Evolutionary conservation across 2,113 vertebrate genomes (phyloP), one percentile per base, ranked within the genome.

Genomic region (Aplodontia rufa): DNA sequence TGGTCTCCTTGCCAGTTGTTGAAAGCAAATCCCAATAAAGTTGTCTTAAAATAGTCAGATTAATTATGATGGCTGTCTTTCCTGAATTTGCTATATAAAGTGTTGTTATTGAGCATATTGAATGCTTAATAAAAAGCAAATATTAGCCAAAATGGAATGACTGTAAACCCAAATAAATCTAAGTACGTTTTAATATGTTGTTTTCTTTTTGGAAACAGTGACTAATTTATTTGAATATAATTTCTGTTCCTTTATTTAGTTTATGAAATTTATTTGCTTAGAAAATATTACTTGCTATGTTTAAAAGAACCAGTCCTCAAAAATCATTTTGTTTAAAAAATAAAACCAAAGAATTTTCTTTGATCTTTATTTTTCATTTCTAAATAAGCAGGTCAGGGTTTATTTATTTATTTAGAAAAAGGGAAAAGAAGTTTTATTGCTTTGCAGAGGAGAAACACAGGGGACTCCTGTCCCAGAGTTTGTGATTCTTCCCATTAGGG

Each of bases 361-460:
- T 83, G 28, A 68, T 68, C 30, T 87, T 95, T 93, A 74, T 47
- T 53, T 90, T 90, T 90, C n/a, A 83, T 49, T 94, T 86, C n/a
- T 95, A 51, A 81, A 16, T 91, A 75, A 87, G 16, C 24, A 60
- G 53, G 26, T 60, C 26, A 26, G 58, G 24, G 58, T 60, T 60
- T 26, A 55, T 55, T 24, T 24, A 8, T 58, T 58, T 24, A 58
- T 58, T 60, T 26, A 60, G 58, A 60, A 60, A 60, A 60, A 60
- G 24, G 58, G 10, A 60, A 26, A 60, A 60, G 58, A 60, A 60
- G 58, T 24, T 60, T 60, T 60, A 28, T 60, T 26, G 58, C 58
- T 60, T 60, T 60, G 24, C 58, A 60, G 26, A 60, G 8, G 24
- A 60, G 22, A 60, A 60, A 60, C 22, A 26, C 58, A 60, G 58